Evolutionary conservation across 2,797 vertebrate genomes (phyloP), one percentile per base, ranked within the genome.

Genomic region (Oreortyx pictus): DNA sequence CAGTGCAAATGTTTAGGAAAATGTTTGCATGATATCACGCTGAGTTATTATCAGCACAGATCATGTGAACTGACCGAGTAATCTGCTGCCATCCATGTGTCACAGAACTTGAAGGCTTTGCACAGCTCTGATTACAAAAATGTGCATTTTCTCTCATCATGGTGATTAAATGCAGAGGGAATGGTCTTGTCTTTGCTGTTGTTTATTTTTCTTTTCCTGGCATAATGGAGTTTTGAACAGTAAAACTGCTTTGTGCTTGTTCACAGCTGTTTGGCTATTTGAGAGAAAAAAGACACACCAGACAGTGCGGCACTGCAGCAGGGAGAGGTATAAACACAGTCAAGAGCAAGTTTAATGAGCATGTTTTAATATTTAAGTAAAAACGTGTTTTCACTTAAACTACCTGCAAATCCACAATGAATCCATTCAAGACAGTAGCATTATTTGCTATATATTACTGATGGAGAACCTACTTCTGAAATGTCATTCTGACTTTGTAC

Each of bases 181-280:
- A 84, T 23, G 29, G n/a, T 22, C 62, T 89, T 91, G 74, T 91
- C 77, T 93, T 92, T 83, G 73, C 52, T 25, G 71, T 83, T 96
- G 94, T 93, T 95, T 95, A 86, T 95, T 94, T 91, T 95, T 95
- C 61, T 87, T 93, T 93, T 91, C 73, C 75, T 92, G 54, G 13
- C 74, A 71, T 92, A 95, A 93, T 93, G 85, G 92, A 67, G 77
- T 89, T 95, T 89, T 77, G 85, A 91, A 79, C 61, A 92, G 77
- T 46, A 71, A 96, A 95, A 94, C 86, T 94, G 54, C 82, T 84
- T 89, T 95, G 71, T 88, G 88, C 44, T 52, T 78, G 92, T 91
- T 93, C 77, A 66, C 61, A 93, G 29, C 19, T 61, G 49, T 70
- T 94, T 92, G 77, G 43, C 44, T 88, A 50, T 89, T 83, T 65